phyloP scores from a whole-genome alignment of 2,888 invertebrate species.

The Onthophagus sagittarius region DNA sequence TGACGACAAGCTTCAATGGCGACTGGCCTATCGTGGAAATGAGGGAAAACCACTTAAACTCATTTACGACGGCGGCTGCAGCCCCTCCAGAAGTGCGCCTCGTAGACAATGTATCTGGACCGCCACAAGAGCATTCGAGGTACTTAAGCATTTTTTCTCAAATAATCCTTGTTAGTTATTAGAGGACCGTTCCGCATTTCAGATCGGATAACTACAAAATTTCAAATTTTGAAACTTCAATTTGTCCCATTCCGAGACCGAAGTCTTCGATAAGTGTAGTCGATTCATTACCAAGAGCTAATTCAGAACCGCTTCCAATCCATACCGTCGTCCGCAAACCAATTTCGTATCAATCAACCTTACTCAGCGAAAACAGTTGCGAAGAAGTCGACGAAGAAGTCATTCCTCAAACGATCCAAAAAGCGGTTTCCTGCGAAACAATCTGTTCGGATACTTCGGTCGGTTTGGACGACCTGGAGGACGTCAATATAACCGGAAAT shows the following conservation, averaged over 20 bases:
- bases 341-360: constrained; percentile 8
- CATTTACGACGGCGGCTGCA: neutral
- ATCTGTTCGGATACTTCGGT: constrained; percentile 77
- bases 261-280: constrained; percentile 45
- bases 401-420: constrained; percentile 48
- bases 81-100: neutral
- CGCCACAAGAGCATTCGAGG: constrained; percentile 10
- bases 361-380: constrained; percentile 15
- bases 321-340: constrained; percentile 20
- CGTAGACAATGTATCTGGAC: neutral
- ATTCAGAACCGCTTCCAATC: constrained; percentile 43
- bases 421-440: constrained; percentile 76
- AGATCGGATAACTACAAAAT: constrained; percentile 18
- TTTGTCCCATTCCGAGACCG: constrained; percentile 45
- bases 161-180: neutral
- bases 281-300: constrained; percentile 36
- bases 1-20: constrained; percentile 42
- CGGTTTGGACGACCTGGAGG: constrained; percentile 65
- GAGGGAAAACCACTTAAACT: constrained; percentile 2
- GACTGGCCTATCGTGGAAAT: constrained; percentile 33
- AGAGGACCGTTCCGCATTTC: neutral
- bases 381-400: constrained; percentile 33
- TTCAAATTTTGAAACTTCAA: constrained; percentile 35
- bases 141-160: neutral
- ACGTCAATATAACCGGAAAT: constrained; percentile 68